Conservation (phyloP, 2,797 vertebrate genomes). For the Lacerta bilineata region DNA sequence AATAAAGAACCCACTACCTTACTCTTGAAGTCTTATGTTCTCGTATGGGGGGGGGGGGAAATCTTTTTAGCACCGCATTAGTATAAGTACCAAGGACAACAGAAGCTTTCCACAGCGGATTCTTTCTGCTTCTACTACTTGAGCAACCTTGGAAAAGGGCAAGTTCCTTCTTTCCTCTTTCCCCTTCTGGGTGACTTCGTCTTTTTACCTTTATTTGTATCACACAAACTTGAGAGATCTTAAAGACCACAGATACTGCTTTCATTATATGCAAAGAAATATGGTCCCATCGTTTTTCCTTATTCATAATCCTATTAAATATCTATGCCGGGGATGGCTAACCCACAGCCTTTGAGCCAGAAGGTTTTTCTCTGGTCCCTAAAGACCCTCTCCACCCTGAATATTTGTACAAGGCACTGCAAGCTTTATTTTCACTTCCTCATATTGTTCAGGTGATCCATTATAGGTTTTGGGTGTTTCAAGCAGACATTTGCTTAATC, state of each 20-base stretch:
- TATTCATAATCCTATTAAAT: background rate
- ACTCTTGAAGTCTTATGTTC: constrained; percentile 9
- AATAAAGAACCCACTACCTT: constrained; percentile 25
- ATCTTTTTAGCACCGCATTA: constrained; percentile 15
- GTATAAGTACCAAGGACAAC: constrained; percentile 8
- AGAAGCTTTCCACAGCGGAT: background rate
- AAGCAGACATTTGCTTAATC: no score
- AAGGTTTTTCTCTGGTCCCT: no score
- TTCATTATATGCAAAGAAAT: background rate
- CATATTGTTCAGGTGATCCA: no score
- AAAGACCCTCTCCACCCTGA: no score
- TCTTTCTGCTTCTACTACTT: constrained; percentile 16
- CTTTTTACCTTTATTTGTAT: background rate
- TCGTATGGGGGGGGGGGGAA: constrained; percentile 16
- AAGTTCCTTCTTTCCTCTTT: background rate
- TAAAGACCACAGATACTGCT: background rate
- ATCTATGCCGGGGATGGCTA: background rate
- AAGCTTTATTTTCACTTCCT: no score
- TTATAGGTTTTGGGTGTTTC: no score
- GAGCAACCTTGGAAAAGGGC: constrained; percentile 3
- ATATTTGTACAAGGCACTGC: no score
- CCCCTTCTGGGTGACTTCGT: background rate
- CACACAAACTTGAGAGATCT: background rate
- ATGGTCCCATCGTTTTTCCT: background rate
- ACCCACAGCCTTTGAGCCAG: no score